These are phyloP conservation scores for Lepus oiostolus DNA, from an alignment of 2,797 vertebrate genomes.

Conservation along the genomic window DNA sequence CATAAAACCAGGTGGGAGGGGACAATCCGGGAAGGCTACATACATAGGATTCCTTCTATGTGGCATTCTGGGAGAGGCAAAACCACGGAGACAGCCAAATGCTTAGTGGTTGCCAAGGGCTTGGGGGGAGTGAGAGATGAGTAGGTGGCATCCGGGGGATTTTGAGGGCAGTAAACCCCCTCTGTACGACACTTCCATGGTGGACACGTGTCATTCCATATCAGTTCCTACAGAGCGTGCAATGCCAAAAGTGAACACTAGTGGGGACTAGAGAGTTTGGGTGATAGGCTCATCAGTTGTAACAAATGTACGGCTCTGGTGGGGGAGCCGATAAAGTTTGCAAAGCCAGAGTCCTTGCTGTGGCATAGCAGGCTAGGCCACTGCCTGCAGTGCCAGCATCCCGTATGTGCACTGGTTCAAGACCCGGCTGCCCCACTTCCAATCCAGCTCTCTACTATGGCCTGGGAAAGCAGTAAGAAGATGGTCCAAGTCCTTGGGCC, in stretches of 20 bases:
- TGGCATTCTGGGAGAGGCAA: background rate
- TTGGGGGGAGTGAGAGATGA: background rate
- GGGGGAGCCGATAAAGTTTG: background rate
- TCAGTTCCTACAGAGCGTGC: background rate
- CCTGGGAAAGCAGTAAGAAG: no score
- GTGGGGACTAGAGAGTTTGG: background rate
- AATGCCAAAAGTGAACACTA: background rate
- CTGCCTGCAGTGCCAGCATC: no score
- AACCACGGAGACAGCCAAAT: background rate
- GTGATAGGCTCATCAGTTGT: background rate
- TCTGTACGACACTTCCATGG: background rate
- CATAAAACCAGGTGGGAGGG: background rate
- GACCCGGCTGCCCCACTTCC: no score
- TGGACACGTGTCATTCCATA: background rate
- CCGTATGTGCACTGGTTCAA: no score
- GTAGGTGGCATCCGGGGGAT: background rate
- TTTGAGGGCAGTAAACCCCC: background rate
- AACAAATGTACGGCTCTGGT: background rate
- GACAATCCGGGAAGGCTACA: background rate
- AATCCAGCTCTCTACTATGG: no score
- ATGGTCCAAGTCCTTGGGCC: no score
- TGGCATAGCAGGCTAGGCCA: no score
- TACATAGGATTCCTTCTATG: no score
- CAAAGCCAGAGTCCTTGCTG: no score
- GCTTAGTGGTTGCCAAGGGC: no score